Base-by-base conservation (phyloP, 2,797 vertebrate genomes). In the Lycodopsis pacificus region DNA sequence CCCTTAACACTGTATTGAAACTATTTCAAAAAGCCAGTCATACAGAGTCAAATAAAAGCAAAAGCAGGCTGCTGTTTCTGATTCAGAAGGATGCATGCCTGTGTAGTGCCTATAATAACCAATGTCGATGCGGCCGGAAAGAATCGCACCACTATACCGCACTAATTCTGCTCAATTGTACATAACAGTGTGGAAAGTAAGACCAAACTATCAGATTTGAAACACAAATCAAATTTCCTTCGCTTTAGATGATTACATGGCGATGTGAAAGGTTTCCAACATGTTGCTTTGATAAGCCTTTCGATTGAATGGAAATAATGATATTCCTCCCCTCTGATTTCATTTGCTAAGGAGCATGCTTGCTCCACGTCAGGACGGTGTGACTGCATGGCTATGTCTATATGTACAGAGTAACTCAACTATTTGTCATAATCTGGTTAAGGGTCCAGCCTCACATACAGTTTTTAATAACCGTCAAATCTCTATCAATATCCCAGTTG, bases 191-290 rank as follows among this genome's bases (percentile, higher is more conserved):
- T 68, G 67, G 73, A 77, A 73, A 87, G 81, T 80, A 76, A 68
- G 66, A 77, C 42, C 77, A 65, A 79, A 77, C 82, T 66, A 82
- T 86, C 77, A 70, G 22, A 89, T 79, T 79, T 62, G 42, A 79
- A 59, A 75, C 68, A 67, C 73, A 84, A 77, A 84, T 85, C 73
- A 57, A 54, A 86, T 83, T 86, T 49, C 34, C 63, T 51, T 77
- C 19, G 4, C 74, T 71, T 71, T 73, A 71, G 49, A 76, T 81
- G 46, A 85, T 79, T 67, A 79, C 64, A 74, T 70, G 77, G 82
- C 42, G 19, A 62, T 8, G 51, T 59, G 58, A 85, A 72, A 65
- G 54, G 36, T 80, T 70, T 79, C 70, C 62, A 69, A 22, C 49
- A 57, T 64, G 49, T 58, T 72, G 64, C 65, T 73, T 72, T 73